phyloP scores from a whole-genome alignment of 1,140 invertebrate genomes.

The Colletes gigas region DNA sequence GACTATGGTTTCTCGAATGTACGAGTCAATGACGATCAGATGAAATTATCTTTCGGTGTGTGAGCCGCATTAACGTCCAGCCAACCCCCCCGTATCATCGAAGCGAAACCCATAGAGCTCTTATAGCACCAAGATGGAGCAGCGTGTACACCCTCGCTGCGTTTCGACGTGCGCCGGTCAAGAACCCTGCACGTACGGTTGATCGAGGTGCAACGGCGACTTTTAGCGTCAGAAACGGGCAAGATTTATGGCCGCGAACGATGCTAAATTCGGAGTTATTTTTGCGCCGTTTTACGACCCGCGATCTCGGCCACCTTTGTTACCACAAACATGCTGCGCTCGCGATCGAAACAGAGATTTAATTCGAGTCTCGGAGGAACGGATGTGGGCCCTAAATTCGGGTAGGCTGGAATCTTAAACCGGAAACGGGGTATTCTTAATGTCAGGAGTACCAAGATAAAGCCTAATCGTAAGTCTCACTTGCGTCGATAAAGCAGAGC shows the following conservation, averaged over 20 bases:
- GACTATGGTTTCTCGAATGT: too few relatives aligned
- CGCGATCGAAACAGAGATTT: slow-evolving; percentile 2
- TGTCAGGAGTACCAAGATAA: too few relatives aligned
- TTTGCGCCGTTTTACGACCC: slow-evolving; percentile 37
- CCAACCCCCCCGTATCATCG: slow-evolving; percentile 5
- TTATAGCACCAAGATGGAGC: not conserved
- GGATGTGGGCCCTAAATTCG: not conserved
- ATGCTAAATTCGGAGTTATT: slow-evolving; percentile 46
- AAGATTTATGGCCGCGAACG: slow-evolving; percentile 36
- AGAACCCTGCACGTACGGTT: slow-evolving; percentile 12
- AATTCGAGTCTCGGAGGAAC: not conserved
- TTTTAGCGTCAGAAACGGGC: slow-evolving; percentile 37
- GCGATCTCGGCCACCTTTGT: slow-evolving; percentile 43
- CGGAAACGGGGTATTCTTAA: too few relatives aligned
- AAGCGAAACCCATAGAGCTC: slow-evolving; percentile 7
- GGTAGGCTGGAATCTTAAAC: too few relatives aligned
- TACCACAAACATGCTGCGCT: not conserved
- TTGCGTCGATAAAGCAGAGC: too few relatives aligned
- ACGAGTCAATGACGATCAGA: too few relatives aligned
- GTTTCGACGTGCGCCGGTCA: slow-evolving; percentile 39
- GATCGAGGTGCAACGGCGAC: slow-evolving; percentile 40
- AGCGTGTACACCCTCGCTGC: slow-evolving; percentile 23
- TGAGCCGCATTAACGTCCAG: slow-evolving; percentile 6
- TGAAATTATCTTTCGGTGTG: not conserved
- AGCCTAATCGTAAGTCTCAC: too few relatives aligned